phyloP scores from a whole-genome alignment of 35 echinoderm and acorn worm genomes.

The Apostichopus parvimensis region DNA sequence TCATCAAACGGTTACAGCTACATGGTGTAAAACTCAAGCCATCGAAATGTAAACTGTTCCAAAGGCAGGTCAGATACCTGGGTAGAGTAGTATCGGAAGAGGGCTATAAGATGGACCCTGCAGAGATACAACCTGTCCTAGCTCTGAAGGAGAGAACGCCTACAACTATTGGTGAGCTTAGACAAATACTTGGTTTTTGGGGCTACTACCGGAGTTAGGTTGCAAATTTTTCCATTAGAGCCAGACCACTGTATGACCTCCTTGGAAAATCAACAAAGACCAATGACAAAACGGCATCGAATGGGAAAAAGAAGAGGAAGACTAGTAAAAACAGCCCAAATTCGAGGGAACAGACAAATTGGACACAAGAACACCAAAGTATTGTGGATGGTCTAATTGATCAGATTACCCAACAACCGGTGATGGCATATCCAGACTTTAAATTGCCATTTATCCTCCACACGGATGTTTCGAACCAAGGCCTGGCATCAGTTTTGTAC shows the following conservation, averaged over 20 bases:
- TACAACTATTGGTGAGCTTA: slow-evolving; percentile 39
- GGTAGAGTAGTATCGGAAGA: slow-evolving; percentile 54
- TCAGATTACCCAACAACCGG: slow-evolving; percentile 13
- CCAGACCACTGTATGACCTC: slow-evolving; percentile 57
- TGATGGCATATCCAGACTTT: slow-evolving; percentile 56
- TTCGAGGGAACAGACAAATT: slow-evolving; percentile 25
- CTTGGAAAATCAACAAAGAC: no score
- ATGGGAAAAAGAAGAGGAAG: not conserved
- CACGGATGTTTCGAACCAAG: slow-evolving; percentile 52
- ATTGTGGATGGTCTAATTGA: slow-evolving; percentile 46
- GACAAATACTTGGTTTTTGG: slow-evolving; percentile 48
- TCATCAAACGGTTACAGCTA: slow-evolving; percentile 14
- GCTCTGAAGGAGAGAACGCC: no score
- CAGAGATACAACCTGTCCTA: no score
- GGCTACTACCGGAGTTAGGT: slow-evolving; percentile 56
- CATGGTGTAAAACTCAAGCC: slow-evolving; percentile 60
- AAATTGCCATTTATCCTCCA: not conserved
- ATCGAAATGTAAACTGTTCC: slow-evolving; percentile 62
- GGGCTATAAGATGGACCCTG: not conserved
- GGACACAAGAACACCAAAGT: slow-evolving; percentile 46
- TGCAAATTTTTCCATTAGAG: slow-evolving; percentile 21
- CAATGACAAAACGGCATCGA: no score
- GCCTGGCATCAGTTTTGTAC: slow-evolving; percentile 56
- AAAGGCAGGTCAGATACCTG: slow-evolving; percentile 57
- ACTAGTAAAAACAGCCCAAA: not conserved